Conservation (phyloP, 2,113 vertebrate genomes). For the Gambusia affinis region DNA sequence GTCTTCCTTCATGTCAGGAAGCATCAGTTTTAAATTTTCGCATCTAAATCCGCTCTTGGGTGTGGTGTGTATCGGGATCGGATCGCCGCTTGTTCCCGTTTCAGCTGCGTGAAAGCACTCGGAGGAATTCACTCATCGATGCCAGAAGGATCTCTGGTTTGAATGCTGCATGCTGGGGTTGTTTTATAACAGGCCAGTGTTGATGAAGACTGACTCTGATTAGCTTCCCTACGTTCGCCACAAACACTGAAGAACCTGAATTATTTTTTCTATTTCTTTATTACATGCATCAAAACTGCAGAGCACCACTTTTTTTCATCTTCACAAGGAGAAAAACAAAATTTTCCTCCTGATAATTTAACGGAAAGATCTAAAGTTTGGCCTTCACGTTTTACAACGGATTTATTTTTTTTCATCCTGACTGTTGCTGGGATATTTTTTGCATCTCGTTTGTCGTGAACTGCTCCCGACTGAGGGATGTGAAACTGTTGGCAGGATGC, state of each 20-base stretch:
- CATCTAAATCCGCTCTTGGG: no score
- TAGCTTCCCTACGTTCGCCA: no score
- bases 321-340: no score
- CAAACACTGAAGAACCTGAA: no score
- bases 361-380: no score
- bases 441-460: slow-evolving; percentile 9
- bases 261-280: no score
- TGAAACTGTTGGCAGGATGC: slow-evolving; percentile 7
- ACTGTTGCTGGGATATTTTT: background rate
- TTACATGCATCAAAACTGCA: no score
- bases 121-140: background rate
- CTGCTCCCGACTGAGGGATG: background rate
- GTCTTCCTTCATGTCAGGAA: background rate
- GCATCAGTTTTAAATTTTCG: background rate
- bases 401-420: background rate
- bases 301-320: background rate
- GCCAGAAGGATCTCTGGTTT: background rate
- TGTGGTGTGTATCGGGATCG: no score
- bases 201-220: no score
- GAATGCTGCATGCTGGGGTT: background rate
- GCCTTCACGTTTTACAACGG: no score
- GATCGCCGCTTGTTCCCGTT: background rate
- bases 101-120: background rate
- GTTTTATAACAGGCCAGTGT: background rate
- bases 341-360: no score